Conservation (phyloP, 2,113 vertebrate species). For the Osmerus mordax region DNA sequence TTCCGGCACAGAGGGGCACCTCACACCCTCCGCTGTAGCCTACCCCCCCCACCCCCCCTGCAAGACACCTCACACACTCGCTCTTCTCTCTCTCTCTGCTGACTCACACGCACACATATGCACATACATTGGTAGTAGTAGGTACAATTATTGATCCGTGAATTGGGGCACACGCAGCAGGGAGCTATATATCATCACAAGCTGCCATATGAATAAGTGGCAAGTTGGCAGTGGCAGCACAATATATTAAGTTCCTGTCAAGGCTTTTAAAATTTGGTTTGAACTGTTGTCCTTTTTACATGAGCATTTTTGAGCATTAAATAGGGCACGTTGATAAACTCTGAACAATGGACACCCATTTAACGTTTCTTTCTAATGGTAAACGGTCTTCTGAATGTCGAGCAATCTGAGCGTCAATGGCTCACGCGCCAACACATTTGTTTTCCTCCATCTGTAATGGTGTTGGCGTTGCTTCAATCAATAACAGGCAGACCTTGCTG, state of each 20-base stretch:
- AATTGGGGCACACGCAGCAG: neutral
- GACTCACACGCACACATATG: neutral
- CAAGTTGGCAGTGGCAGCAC: no score
- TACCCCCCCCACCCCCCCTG: neutral
- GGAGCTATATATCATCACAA: constrained; percentile 11
- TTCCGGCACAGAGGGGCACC: constrained; percentile 9
- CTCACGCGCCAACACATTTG: neutral
- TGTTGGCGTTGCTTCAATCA: neutral
- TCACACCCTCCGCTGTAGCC: neutral
- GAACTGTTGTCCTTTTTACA: no score
- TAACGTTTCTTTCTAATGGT: no score
- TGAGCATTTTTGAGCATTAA: no score
- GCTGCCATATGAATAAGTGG: constrained; percentile 1
- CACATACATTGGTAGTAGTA: neutral
- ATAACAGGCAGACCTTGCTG: neutral
- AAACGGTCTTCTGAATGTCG: no score
- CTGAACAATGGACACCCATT: no score
- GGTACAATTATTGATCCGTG: no score
- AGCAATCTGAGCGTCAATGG: no score
- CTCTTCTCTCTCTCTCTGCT: neutral
- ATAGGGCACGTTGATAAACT: no score
- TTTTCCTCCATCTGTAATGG: neutral
- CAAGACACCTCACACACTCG: neutral
- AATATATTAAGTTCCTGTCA: no score
- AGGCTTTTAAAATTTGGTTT: no score